These are phyloP conservation scores for Phenganax subtilis DNA, from an alignment of 92 coral and sea anemone genomes.

Conservation along the genomic window DNA sequence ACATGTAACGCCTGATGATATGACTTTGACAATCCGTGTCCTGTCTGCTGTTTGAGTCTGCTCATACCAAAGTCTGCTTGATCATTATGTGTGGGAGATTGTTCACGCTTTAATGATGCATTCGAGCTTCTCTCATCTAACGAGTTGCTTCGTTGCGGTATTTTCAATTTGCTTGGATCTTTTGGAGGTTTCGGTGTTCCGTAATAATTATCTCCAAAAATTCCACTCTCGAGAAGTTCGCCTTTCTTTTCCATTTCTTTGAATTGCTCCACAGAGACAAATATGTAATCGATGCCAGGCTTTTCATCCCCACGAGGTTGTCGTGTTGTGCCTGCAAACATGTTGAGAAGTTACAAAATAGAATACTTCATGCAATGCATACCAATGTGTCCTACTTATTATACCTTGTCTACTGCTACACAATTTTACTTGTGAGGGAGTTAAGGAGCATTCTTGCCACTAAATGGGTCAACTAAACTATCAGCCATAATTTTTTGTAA, in stretches of 20 bases:
- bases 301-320: constrained; percentile 78
- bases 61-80: constrained; percentile 35
- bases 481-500: too few species aligned
- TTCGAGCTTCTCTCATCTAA: constrained; percentile 38
- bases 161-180: constrained; percentile 38
- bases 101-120: constrained; percentile 24
- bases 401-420: too few species aligned
- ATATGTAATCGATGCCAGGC: constrained; percentile 86
- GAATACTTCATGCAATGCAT: not conserved
- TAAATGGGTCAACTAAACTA: too few species aligned
- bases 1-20: constrained; percentile 41
- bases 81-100: constrained; percentile 7
- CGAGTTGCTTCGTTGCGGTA: not conserved
- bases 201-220: constrained; percentile 82
- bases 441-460: too few species aligned
- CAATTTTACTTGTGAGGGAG: too few species aligned
- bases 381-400: too few species aligned
- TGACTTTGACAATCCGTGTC: constrained; percentile 20
- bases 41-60: constrained; percentile 21
- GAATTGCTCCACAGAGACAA: constrained; percentile 72
- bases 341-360: not conserved
- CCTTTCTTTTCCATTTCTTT: constrained; percentile 69
- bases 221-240: constrained; percentile 77
- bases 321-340: constrained; percentile 77
- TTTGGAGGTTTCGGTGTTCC: constrained; percentile 98